These are phyloP conservation scores for Synanthedon vespiformis DNA, from an alignment of 2,888 invertebrate species.

Conservation along the genomic window DNA sequence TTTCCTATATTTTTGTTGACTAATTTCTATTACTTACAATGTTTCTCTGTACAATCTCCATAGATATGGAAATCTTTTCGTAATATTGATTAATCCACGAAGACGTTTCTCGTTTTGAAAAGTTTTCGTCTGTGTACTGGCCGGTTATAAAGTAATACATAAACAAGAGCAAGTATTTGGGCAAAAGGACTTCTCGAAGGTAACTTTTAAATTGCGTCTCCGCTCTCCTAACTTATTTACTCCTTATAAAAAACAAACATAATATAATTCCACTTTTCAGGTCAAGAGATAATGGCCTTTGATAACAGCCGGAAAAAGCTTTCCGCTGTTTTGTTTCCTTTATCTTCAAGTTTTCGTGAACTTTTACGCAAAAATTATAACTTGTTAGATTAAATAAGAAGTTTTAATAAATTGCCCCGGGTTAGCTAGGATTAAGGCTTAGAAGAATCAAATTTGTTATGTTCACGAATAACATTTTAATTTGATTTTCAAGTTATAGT, in stretches of 20 bases:
- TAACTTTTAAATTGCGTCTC: conserved; percentile 63
- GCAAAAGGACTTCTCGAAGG: conserved; percentile 13
- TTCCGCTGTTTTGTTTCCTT: conserved; percentile 69
- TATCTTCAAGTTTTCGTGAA: conserved; percentile 60
- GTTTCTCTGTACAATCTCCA: too few relatives aligned
- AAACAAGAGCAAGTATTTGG: background rate
- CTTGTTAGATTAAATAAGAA: conserved; percentile 63
- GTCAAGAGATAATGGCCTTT: conserved; percentile 67
- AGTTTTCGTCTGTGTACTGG: too few relatives aligned
- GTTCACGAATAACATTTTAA: conserved; percentile 5
- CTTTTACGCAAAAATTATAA: conserved; percentile 64
- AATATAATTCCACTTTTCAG: conserved; percentile 67
- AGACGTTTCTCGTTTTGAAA: too few relatives aligned
- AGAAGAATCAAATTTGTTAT: conserved; percentile 33
- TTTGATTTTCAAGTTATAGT: conserved; percentile 6
- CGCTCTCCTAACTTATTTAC: conserved; percentile 61
- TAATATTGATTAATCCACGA: too few relatives aligned
- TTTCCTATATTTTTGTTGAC: too few relatives aligned
- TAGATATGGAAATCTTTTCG: too few relatives aligned
- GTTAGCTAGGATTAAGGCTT: conserved; percentile 47
- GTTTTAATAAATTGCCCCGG: conserved; percentile 61
- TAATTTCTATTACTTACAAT: too few relatives aligned
- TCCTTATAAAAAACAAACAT: conserved; percentile 62
- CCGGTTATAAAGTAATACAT: background rate
- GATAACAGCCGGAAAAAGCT: conserved; percentile 67